Evolutionary conservation across 2,888 invertebrate species (phyloP), one percentile per base, ranked within the genome.

Genomic region (Mesorhabditis sp.): DNA sequence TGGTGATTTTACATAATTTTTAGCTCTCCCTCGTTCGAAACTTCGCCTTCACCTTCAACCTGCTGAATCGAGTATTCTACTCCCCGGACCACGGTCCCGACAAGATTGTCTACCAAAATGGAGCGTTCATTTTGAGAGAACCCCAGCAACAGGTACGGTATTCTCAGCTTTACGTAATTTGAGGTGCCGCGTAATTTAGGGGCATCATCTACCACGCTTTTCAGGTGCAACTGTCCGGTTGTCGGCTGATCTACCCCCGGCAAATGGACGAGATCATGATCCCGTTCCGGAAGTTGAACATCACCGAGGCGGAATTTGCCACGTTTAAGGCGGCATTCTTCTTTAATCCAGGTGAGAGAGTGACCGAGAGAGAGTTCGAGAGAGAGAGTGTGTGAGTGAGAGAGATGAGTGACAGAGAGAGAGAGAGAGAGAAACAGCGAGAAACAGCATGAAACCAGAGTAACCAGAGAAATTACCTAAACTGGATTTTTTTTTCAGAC

Each of bases 191-290:
- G 28, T 28, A 28, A 28, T 28, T 28, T 28, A 28, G 1, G 28
- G 2, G 2, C 1, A 28, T 28, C 28, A 28, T 58, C 43, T 42
- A n/a, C 44, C 6, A 13, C 41, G 13, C n/a, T 10, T 65, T 70
- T 43, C 71, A 79, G 79, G 83, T 84, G 43, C 79, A 80, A 73
- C 77, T 84, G 4, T 83, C 84, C 10, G 84, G 84, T 50, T 84
- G 84, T 70, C 76, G 83, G 15, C 79, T 81, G 10, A 84, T 84
- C 69, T 84, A 84, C 74, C 82, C 83, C 42, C 72, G 84, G 61
- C 84, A 84, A 68, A 84, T 84, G 84, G 84, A 84, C 69, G 84
- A 83, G 69, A 83, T 84, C 65, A 83, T 84, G 84, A 76, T 84
- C 58, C 84, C 84, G 5, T 79, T 81, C 71, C 70, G 80, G 28